Percentiles rank a stretch among this genome's conserved stretches.
These are phyloP conservation scores for Sepioteuthis lessoniana DNA, from an alignment of 2,888 invertebrate genomes.

Conservation along the genomic window DNA sequence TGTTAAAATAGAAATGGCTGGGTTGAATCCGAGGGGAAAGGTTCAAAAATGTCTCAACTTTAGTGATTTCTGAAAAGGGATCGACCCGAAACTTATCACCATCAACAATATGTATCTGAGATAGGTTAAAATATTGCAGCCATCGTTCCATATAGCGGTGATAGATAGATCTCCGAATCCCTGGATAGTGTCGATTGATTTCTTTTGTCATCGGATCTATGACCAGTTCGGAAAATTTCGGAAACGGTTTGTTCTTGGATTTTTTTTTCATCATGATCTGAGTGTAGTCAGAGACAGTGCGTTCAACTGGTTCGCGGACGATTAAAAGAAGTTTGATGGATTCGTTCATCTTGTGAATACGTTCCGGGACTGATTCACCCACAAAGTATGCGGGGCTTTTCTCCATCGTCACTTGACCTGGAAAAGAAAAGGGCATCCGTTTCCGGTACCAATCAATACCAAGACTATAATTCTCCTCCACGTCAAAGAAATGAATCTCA, in stretches of 20 bases:
- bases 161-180: slow-evolving; percentile 72
- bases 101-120: slow-evolving; percentile 93
- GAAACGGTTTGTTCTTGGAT: slow-evolving; percentile 60
- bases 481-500: slow-evolving; percentile 97
- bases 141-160: slow-evolving; percentile 87
- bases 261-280: slow-evolving; percentile 81
- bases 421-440: slow-evolving; percentile 93
- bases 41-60: slow-evolving; percentile 66
- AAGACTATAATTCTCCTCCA: slow-evolving; percentile 84
- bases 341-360: slow-evolving; percentile 94
- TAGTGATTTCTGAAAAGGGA: slow-evolving; percentile 64
- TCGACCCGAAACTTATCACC: slow-evolving; percentile 64
- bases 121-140: slow-evolving; percentile 91
- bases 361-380: slow-evolving; percentile 91
- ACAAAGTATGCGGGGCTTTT: slow-evolving; percentile 98
- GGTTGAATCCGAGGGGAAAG: slow-evolving; percentile 60
- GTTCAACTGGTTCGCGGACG: slow-evolving; percentile 93
- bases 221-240: slow-evolving; percentile 72
- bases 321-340: slow-evolving; percentile 90
- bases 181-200: slow-evolving; percentile 74
- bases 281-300: slow-evolving; percentile 96
- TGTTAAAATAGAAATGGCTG: slow-evolving; percentile 95
- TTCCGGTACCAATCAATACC: slow-evolving; percentile 91
- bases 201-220: slow-evolving; percentile 68
- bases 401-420: slow-evolving; percentile 93